Base-by-base conservation (phyloP, 2,888 invertebrate genomes). In the Abscondita cerata region DNA sequence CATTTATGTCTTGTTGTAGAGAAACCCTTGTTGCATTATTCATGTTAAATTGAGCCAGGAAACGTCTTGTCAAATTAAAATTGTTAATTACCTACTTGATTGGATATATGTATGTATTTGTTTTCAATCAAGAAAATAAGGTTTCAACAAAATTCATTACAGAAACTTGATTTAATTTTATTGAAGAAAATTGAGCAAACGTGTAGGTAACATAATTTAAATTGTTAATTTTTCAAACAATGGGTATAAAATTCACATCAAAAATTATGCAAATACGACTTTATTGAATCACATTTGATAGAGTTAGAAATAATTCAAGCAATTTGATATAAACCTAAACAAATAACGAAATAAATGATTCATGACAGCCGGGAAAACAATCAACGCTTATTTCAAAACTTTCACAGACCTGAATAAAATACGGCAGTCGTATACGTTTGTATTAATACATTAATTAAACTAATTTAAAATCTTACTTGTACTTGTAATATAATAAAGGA, bases 341-440 rank as follows among this genome's bases (percentile, higher is more conserved):
- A 68, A 68, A 68, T 68, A 68, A 70, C 57, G 63, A 64, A 68
- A 70, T 70, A 69, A 69, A 70, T 67, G 69, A 70, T 70, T 69
- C 67, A 70, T 69, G 69, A 67, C 59, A 57, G 59, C 52, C 62
- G 62, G 44, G 52, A 54, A 62, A 67, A 60, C 62, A 64, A 68
- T 68, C 61, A 64, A 53, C 61, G 57, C 54, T 56, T 36, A 48
- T 59, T 60, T 55, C 56, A 59, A n/a, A n/a, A 48, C 31, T 15
- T 20, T 58, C 60, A 68, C 52, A 59, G 66, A 67, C 50, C 41
- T 63, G 46, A 57, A 53, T 38, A 61, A 53, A 55, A n/a, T n/a
- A n/a, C n/a, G n/a, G n/a, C n/a, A n/a, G n/a, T n/a, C n/a, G n/a
- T n/a, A n/a, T n/a, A n/a, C n/a, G n/a, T n/a, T n/a, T n/a, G n/a